Percentiles rank a stretch among this genome's conserved stretches.
These are phyloP conservation scores for Thamnophis sirtalis DNA, from an alignment of 2,113 vertebrate genomes.

Conservation along the genomic window DNA sequence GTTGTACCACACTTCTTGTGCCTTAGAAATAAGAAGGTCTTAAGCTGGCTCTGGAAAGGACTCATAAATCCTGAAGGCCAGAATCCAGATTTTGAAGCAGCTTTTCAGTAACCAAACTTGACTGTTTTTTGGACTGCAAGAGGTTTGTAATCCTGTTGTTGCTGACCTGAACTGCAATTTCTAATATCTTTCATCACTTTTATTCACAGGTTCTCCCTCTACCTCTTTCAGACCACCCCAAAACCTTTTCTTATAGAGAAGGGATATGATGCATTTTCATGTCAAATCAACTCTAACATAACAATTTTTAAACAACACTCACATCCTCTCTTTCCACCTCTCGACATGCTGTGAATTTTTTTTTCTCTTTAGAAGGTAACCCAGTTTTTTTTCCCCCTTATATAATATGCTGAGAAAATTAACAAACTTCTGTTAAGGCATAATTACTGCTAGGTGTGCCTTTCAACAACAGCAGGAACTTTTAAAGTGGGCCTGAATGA, in stretches of 20 bases:
- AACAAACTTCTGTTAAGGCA: background rate
- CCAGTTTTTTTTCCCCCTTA: background rate
- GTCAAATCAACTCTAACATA: background rate
- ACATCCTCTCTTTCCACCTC: background rate
- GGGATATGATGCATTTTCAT: background rate
- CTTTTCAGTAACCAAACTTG: background rate
- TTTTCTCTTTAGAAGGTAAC: background rate
- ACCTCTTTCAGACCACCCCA: background rate
- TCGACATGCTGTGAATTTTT: background rate
- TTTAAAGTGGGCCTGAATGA: conserved; percentile 1
- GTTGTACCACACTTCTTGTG: background rate
- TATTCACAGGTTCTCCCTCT: background rate
- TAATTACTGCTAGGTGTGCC: conserved; percentile 17
- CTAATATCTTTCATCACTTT: background rate
- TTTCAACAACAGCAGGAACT: background rate
- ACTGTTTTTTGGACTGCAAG: background rate
- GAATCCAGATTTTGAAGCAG: background rate
- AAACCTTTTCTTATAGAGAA: background rate
- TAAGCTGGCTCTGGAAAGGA: background rate
- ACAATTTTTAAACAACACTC: background rate
- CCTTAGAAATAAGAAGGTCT: background rate
- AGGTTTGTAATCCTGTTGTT: background rate
- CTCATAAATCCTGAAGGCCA: background rate
- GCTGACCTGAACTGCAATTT: background rate
- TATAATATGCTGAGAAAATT: background rate